Conservation (phyloP, 2,113 vertebrate genomes). For the Chauna torquata region DNA sequence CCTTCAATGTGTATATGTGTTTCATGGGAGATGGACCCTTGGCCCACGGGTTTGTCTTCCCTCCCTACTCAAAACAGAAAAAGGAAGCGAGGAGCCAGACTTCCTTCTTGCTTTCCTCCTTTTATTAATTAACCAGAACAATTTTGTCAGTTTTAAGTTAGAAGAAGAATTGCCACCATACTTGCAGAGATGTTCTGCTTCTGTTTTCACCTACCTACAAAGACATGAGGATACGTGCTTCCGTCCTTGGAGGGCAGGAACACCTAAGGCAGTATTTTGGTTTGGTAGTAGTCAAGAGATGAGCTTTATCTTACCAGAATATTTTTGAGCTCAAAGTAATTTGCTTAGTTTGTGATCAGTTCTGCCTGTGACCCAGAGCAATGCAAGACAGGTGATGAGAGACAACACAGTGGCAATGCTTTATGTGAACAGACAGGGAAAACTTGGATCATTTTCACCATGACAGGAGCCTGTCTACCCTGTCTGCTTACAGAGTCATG, state of each 20-base stretch:
- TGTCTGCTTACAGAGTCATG: neutral
- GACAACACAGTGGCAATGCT: neutral
- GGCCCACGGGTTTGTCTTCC: neutral
- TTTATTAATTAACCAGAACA: neutral
- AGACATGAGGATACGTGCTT: neutral
- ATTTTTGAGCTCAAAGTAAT: neutral
- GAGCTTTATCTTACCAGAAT: neutral
- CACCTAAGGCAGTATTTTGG: neutral
- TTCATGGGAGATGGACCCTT: neutral
- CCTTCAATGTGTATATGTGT: neutral
- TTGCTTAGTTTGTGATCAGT: neutral
- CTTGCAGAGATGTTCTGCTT: neutral
- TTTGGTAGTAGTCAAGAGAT: neutral
- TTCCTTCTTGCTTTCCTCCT: neutral
- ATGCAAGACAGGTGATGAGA: neutral
- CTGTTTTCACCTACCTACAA: neutral
- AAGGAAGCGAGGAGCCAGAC: neutral
- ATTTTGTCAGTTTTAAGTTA: neutral
- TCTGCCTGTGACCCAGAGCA: neutral
- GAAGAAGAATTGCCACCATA: neutral
- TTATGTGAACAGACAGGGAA: neutral
- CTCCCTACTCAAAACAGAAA: neutral
- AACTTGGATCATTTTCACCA: neutral
- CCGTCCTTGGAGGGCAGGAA: neutral
- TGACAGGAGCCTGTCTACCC: neutral